A percentile compares a stretch with the other conserved stretches of the same genome.
These are phyloP conservation scores for Leptothorax acervorum DNA, from an alignment of 2,888 invertebrate species.

Conservation along the genomic window DNA sequence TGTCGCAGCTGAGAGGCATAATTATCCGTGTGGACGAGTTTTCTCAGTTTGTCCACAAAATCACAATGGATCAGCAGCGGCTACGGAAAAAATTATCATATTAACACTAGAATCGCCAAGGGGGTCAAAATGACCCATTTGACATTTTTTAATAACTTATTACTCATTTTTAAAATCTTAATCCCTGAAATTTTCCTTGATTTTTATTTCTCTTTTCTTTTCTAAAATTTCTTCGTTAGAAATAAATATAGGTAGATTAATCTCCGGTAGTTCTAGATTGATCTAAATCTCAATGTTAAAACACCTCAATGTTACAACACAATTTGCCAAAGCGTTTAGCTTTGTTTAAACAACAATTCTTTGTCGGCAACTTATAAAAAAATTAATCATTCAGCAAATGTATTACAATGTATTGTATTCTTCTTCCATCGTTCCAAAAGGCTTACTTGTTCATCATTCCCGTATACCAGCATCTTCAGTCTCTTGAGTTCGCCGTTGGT, in stretches of 20 bases:
- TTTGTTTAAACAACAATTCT: neutral
- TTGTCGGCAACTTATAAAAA: neutral
- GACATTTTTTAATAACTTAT: too few species aligned
- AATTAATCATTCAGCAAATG: neutral
- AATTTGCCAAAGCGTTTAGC: neutral
- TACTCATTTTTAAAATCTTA: too few species aligned
- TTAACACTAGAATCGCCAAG: neutral
- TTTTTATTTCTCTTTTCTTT: too few species aligned
- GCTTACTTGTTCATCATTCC: slow-evolving; percentile 86
- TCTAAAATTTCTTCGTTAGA: too few species aligned
- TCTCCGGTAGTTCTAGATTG: neutral
- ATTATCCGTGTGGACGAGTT: slow-evolving; percentile 17
- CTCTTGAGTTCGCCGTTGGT: slow-evolving; percentile 87
- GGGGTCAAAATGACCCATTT: too few species aligned
- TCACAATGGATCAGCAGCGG: slow-evolving; percentile 33
- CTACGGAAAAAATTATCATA: neutral
- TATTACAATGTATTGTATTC: neutral
- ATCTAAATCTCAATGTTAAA: neutral
- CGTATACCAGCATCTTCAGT: slow-evolving; percentile 86
- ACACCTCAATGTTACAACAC: neutral
- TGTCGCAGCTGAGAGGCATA: neutral
- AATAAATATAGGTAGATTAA: too few species aligned
- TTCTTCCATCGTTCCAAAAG: neutral
- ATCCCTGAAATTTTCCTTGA: too few species aligned
- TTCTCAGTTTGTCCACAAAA: slow-evolving; percentile 4